Conservation (phyloP, 2,888 invertebrate genomes). For the Phortica okadai region DNA sequence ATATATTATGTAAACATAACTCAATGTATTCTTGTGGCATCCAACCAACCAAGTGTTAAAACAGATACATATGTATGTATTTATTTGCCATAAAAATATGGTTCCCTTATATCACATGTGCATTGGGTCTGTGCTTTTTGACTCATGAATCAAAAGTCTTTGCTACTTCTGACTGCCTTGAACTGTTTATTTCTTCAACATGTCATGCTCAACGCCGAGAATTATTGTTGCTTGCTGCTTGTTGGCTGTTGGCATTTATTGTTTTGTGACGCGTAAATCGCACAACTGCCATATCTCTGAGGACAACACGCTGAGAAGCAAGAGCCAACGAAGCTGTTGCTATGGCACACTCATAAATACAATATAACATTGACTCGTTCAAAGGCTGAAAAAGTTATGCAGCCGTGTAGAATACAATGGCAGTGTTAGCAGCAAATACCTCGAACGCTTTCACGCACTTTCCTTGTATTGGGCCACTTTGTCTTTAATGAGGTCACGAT, state of each 20-base stretch:
- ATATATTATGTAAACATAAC: too few species aligned
- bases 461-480: constrained; percentile 49
- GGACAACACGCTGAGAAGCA: not conserved
- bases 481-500: constrained; percentile 67
- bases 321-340: constrained; percentile 16
- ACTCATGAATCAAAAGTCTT: not conserved
- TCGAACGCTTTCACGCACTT: constrained; percentile 44
- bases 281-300: not conserved
- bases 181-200: not conserved
- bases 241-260: constrained; percentile 3
- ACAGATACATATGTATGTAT: too few species aligned
- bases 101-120: too few species aligned
- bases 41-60: too few species aligned
- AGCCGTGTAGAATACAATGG: too few species aligned
- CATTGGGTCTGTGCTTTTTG: not conserved
- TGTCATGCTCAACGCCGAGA: too few species aligned
- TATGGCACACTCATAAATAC: constrained; percentile 13
- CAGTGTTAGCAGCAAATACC: not conserved
- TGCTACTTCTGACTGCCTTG: not conserved
- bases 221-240: not conserved
- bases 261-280: not conserved
- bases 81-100: too few species aligned
- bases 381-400: too few species aligned
- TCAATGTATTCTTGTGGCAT: too few species aligned
- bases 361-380: too few species aligned